Evolutionary conservation across 2,113 vertebrate genomes (phyloP).

Genomic region (Scortum barcoo): DNA sequence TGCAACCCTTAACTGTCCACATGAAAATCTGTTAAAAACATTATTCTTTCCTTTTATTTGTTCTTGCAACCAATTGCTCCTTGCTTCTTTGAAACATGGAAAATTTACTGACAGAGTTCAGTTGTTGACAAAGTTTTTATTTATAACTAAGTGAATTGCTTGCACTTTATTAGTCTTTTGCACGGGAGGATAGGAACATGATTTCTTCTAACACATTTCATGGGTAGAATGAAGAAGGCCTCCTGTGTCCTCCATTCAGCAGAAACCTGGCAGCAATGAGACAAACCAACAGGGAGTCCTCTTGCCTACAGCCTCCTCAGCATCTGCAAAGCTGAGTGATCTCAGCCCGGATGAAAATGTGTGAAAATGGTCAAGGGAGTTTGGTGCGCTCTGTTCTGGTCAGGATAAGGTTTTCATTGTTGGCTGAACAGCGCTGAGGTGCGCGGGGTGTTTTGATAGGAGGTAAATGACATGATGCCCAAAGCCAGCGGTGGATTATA

Average conservation of each 20-base stretch:
- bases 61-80: conserved; percentile 27
- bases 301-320: not conserved
- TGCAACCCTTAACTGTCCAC: conserved; percentile 47
- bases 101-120: conserved; percentile 21
- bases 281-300: conserved; percentile 27
- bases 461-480: conserved; percentile 69
- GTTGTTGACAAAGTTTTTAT: conserved; percentile 44
- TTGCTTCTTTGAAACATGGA: conserved; percentile 43
- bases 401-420: conserved; percentile 52
- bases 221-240: not conserved
- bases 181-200: not conserved
- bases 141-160: conserved; percentile 5
- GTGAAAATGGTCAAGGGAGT: conserved; percentile 64
- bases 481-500: conserved; percentile 59
- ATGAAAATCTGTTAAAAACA: conserved; percentile 67
- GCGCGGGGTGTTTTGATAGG: conserved; percentile 67
- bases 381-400: conserved; percentile 26
- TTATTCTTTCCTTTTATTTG: conserved; percentile 51
- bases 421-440: conserved; percentile 49
- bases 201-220: not conserved
- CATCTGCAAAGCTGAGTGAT: conserved; percentile 44
- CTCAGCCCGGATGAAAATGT: conserved; percentile 64
- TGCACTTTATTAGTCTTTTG: not conserved
- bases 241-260: conserved; percentile 4
- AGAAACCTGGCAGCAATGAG: not conserved